These are phyloP conservation scores for Drosophila emarginata DNA, from an alignment of 2,888 invertebrate species.

Conservation along the genomic window DNA sequence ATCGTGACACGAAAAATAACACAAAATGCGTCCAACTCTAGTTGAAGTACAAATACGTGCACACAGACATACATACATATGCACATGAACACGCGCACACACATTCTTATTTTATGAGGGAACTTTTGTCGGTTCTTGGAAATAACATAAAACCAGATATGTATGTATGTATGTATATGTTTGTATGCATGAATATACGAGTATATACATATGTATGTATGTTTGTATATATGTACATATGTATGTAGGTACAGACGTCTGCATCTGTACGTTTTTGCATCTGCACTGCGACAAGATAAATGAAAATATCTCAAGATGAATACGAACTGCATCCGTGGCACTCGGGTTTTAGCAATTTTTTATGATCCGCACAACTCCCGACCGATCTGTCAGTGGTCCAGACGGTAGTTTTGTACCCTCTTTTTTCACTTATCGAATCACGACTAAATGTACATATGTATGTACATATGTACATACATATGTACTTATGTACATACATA, in stretches of 20 bases:
- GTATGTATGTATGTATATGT: constrained; percentile 12
- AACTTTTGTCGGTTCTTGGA: constrained; percentile 63
- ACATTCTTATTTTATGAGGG: constrained; percentile 62
- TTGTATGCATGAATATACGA: background rate
- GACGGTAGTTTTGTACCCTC: constrained; percentile 7
- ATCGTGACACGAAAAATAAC: too few relatives aligned
- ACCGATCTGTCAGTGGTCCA: constrained; percentile 2
- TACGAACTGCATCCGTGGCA: constrained; percentile 9
- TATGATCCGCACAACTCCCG: background rate
- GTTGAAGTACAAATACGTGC: background rate
- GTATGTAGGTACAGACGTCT: constrained; percentile 9
- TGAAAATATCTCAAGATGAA: constrained; percentile 22
- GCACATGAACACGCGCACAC: constrained; percentile 29
- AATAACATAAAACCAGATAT: constrained; percentile 66
- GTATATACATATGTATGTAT: constrained; percentile 4
- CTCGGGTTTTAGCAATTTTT: constrained; percentile 9
- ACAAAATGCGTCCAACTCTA: too few relatives aligned
- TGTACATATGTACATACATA: background rate
- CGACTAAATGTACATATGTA: background rate
- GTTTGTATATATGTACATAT: background rate
- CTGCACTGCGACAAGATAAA: constrained; percentile 27
- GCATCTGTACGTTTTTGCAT: constrained; percentile 30
- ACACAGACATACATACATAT: constrained; percentile 25
- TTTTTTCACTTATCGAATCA: background rate
- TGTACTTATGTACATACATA: background rate